Base-by-base conservation (phyloP, 2,888 invertebrate species). In the Hermaeophaga mercurialis region DNA sequence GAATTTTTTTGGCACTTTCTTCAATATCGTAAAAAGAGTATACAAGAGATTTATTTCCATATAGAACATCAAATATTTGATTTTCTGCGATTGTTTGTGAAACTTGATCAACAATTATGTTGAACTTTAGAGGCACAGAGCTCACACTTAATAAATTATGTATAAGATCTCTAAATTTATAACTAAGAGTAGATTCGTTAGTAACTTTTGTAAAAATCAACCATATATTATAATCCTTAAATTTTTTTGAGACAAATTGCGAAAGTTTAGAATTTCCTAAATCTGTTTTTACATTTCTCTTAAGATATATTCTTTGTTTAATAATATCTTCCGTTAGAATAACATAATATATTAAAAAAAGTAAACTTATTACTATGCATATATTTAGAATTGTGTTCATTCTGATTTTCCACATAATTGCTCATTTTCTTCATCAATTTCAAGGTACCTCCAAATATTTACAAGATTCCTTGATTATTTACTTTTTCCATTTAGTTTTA, bases 11-110 rank as follows among this genome's bases (percentile, higher is more conserved):
- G 0, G 85, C 84, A 61, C 86, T 78, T 47, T 81, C 76, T 64
- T 84, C 81, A 18, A 88, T 81, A 75, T 89, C 82, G 63, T 89
- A 84, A 68, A 84, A 83, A 12, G 74, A 78, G 67, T 79, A 80
- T 48, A 69, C 71, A 26, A 80, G 66, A 36, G 74, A 79, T 76
- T 78, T 79, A 38, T 71, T 71, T 26, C 58, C 59, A 53, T 64
- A 66, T 8, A 65, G 59, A 8, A 70, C 61, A 58, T 70, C 66
- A n/a, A 62, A 63, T 55, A 74, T 68, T 53, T 73, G 75, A 78
- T 76, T 74, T 73, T 81, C 76, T 8, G 84, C 85, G 39, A 85
- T 80, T 6, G 70, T 61, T 68, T 80, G 80, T 64, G 86, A 86
- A 19, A 79, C 79, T 15, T 79, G 76, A 68, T 87, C 87, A n/a